Conservation (phyloP, 2,888 invertebrate species). For the Fragum whitleyi region DNA sequence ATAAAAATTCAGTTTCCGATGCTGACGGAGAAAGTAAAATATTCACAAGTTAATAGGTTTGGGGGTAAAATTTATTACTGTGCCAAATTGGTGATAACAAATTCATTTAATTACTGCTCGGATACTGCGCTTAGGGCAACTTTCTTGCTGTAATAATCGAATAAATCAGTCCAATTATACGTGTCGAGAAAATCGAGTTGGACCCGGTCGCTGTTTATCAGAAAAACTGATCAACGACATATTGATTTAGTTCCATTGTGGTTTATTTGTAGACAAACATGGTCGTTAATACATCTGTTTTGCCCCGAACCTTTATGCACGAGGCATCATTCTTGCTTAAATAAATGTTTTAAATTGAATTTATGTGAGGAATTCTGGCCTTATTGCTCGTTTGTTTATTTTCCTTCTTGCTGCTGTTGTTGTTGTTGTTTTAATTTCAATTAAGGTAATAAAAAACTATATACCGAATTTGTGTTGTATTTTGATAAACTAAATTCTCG, state of each 20-base stretch:
- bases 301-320: neutral
- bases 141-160: conserved; percentile 38
- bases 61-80: conserved; percentile 41
- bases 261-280: neutral
- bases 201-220: conserved; percentile 2
- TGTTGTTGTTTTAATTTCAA: no score
- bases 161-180: conserved; percentile 50
- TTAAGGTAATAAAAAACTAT: no score
- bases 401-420: no score
- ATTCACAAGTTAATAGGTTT: neutral
- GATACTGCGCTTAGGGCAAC: conserved; percentile 36
- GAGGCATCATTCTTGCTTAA: neutral
- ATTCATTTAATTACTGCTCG: conserved; percentile 60
- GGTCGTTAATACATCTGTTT: neutral
- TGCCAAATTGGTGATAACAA: conserved; percentile 53
- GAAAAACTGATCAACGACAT: conserved; percentile 15
- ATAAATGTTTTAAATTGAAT: neutral
- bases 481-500: no score
- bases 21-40: neutral
- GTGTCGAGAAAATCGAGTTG: conserved; percentile 14
- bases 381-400: no score
- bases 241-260: neutral
- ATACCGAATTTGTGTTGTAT: no score
- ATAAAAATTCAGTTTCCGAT: neutral
- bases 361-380: neutral